phyloP scores from a whole-genome alignment of 2,113 vertebrate species.

The Myotis brandtii region DNA sequence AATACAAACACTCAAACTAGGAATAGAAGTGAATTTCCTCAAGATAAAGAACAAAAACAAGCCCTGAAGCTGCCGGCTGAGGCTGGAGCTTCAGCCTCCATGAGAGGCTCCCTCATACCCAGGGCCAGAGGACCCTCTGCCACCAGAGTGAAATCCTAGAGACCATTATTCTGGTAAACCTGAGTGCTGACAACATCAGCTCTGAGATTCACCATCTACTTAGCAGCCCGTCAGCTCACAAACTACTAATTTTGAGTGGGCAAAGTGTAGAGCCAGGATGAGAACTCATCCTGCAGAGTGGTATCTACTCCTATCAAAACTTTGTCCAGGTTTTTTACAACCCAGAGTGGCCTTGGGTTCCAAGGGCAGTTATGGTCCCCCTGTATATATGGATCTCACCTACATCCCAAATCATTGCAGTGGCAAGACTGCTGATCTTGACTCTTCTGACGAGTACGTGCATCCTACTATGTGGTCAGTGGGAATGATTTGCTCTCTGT shows the following conservation, averaged over 20 bases:
- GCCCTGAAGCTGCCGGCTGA: no score
- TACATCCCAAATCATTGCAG: constrained; percentile 99
- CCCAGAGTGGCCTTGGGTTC: constrained; percentile 85
- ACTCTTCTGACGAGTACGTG: constrained; percentile 96
- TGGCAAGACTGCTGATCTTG: constrained; percentile 96
- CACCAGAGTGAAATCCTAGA: constrained; percentile 93
- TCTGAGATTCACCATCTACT: constrained; percentile 93
- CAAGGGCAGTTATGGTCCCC: constrained; percentile 86
- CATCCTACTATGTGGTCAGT: constrained; percentile 97
- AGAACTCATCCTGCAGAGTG: constrained; percentile 92
- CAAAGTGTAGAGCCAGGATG: constrained; percentile 93
- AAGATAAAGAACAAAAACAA: neutral
- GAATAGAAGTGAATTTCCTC: neutral
- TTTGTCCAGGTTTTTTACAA: constrained; percentile 91
- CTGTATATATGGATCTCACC: constrained; percentile 97
- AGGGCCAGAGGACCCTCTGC: constrained; percentile 95
- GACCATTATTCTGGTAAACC: constrained; percentile 94
- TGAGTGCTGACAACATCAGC: constrained; percentile 89
- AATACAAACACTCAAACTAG: neutral
- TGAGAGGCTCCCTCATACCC: constrained; percentile 6
- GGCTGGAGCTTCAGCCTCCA: no score
- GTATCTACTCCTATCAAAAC: constrained; percentile 91
- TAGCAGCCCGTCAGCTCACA: constrained; percentile 91
- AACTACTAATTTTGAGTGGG: constrained; percentile 94
- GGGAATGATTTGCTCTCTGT: constrained; percentile 89